Percentiles rank a stretch among this genome's conserved stretches.
Evolutionary conservation across 2,888 invertebrate genomes (phyloP).

Genomic region (Cenopis cana): DNA sequence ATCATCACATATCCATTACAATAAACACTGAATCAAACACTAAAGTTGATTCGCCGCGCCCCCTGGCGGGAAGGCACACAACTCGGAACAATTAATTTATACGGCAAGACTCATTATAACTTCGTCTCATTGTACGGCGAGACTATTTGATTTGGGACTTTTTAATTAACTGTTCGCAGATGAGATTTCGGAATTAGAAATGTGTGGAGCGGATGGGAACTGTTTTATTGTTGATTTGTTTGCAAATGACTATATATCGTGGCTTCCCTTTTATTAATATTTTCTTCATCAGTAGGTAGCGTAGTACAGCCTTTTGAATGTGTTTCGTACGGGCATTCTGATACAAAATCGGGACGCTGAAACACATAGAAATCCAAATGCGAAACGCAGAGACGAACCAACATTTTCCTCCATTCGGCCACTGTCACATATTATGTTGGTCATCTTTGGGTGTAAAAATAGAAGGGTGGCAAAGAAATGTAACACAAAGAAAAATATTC

Average conservation of each 20-base stretch:
- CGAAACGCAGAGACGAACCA: no score
- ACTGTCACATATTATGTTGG: no score
- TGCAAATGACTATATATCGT: background rate
- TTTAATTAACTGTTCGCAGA: conserved; percentile 40
- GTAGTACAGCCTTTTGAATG: no score
- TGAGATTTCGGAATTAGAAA: conserved; percentile 32
- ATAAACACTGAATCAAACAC: conserved; percentile 68
- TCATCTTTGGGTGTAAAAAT: background rate
- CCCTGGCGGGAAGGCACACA: conserved; percentile 43
- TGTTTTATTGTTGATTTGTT: conserved; percentile 8
- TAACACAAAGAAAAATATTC: background rate
- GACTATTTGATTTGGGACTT: conserved; percentile 43
- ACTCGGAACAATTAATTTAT: conserved; percentile 68
- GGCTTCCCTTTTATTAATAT: no score
- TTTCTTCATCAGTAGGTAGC: no score
- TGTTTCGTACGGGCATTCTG: no score
- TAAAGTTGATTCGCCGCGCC: conserved; percentile 61
- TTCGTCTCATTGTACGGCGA: conserved; percentile 54
- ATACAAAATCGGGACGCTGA: no score
- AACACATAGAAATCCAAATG: no score
- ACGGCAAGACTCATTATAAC: conserved; percentile 68
- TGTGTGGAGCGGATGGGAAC: conserved; percentile 12
- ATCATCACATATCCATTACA: conserved; percentile 42
- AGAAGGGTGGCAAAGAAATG: no score
- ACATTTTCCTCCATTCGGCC: no score